A percentile compares a stretch with the other conserved stretches of the same genome.
phyloP scores from a whole-genome alignment of 2,888 invertebrate genomes.

The Aphodius granarius region DNA sequence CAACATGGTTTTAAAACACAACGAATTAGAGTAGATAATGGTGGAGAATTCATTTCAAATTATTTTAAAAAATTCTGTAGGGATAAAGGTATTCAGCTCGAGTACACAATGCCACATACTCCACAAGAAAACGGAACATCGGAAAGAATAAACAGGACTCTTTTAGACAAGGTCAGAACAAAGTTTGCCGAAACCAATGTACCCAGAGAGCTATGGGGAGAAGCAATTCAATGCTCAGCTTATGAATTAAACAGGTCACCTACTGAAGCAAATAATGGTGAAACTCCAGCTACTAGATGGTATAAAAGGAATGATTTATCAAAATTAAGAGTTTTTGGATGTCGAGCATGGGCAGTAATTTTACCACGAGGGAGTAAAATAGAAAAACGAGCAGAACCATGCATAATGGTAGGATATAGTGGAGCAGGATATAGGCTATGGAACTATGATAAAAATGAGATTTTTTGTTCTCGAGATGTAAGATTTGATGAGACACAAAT shows the following conservation, averaged over 20 bases:
- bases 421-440: conserved; percentile 33
- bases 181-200: conserved; percentile 35
- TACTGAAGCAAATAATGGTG: conserved; percentile 27
- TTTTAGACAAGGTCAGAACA: conserved; percentile 31
- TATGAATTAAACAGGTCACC: conserved; percentile 35
- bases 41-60: conserved; percentile 31
- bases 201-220: conserved; percentile 35
- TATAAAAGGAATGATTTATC: conserved; percentile 29
- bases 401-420: conserved; percentile 35
- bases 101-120: conserved; percentile 17
- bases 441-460: conserved; percentile 30
- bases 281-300: conserved; percentile 30
- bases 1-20: conserved; percentile 27
- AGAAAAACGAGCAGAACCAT: conserved; percentile 28
- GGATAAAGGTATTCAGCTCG: conserved; percentile 8
- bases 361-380: conserved; percentile 32
- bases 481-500: conserved; percentile 31
- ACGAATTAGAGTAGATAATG: conserved; percentile 26
- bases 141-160: conserved; percentile 38
- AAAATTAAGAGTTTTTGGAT: conserved; percentile 30
- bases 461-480: conserved; percentile 29
- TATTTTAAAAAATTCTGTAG: conserved; percentile 29
- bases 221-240: conserved; percentile 35
- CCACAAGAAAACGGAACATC: conserved; percentile 19
- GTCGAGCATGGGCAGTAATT: conserved; percentile 31